A percentile compares a stretch with the other conserved stretches of the same genome.
These are phyloP conservation scores for Acromyrmex heyeri DNA, from an alignment of 1,140 invertebrate species.

Conservation along the genomic window DNA sequence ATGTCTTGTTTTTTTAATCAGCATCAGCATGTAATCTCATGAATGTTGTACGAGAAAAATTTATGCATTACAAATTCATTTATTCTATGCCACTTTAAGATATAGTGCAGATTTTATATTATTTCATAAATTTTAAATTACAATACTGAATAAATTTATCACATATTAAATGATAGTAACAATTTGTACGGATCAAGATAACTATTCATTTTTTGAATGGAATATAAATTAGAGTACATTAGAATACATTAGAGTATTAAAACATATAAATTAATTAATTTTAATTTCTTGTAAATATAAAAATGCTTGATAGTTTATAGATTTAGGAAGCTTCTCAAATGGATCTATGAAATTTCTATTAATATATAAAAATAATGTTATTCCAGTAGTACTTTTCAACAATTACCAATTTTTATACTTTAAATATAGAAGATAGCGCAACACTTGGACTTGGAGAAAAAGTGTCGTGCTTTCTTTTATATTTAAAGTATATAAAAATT, in stretches of 20 bases:
- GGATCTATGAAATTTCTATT: too few relatives aligned
- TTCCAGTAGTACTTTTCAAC: too few relatives aligned
- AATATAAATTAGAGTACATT: not conserved
- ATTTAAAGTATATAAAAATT: too few relatives aligned
- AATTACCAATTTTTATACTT: too few relatives aligned
- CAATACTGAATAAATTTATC: not conserved
- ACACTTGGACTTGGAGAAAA: too few relatives aligned
- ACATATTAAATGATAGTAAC: not conserved
- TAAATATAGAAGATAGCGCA: too few relatives aligned
- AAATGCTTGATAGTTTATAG: not conserved
- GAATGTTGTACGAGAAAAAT: slow-evolving; percentile 27
- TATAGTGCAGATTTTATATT: not conserved
- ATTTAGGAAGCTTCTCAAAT: not conserved
- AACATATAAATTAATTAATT: not conserved
- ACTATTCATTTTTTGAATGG: not conserved
- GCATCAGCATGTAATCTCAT: slow-evolving; percentile 27
- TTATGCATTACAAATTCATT: slow-evolving; percentile 33
- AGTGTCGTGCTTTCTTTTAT: too few relatives aligned
- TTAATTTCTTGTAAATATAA: slow-evolving; percentile 1
- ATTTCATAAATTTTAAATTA: not conserved
- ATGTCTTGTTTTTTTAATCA: slow-evolving; percentile 18
- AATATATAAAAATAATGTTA: too few relatives aligned
- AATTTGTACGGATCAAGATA: not conserved
- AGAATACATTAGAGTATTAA: not conserved
- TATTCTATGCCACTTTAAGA: not conserved